phyloP scores from a whole-genome alignment of 2,888 invertebrate species.

The Epirrhoe tristata region DNA sequence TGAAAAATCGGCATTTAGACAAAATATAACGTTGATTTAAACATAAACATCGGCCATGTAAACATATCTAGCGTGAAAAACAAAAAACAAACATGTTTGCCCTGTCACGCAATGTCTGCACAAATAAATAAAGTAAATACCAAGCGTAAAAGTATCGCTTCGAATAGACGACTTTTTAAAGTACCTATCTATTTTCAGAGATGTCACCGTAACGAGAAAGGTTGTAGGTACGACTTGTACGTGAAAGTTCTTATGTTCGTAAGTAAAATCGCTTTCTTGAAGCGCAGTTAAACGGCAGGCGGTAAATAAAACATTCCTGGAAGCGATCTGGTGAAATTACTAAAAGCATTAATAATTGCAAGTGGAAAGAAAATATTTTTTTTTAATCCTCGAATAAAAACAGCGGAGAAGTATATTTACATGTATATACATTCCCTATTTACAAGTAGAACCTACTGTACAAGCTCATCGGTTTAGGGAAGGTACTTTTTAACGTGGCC shows the following conservation, averaged over 20 bases:
- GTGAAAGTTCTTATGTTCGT: slow-evolving; percentile 45
- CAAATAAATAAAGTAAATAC: slow-evolving; percentile 10
- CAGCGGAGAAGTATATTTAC: too few relatives aligned
- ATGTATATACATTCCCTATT: too few relatives aligned
- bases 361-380: too few relatives aligned
- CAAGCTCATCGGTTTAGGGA: too few relatives aligned
- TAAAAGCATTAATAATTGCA: too few relatives aligned
- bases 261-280: slow-evolving; percentile 43
- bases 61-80: neutral
- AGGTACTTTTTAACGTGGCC: too few relatives aligned
- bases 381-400: too few relatives aligned
- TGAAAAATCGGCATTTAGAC: neutral
- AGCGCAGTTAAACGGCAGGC: slow-evolving; percentile 29
- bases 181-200: slow-evolving; percentile 16
- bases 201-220: slow-evolving; percentile 41
- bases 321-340: slow-evolving; percentile 30
- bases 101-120: neutral
- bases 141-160: slow-evolving; percentile 8
- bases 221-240: slow-evolving; percentile 16
- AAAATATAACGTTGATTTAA: neutral
- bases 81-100: slow-evolving; percentile 10
- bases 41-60: neutral
- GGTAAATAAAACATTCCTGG: slow-evolving; percentile 37
- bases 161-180: slow-evolving; percentile 4
- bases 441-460: too few relatives aligned